Percentiles rank a stretch among this genome's conserved stretches.
These are phyloP conservation scores for Scotopteryx bipunctaria DNA, from an alignment of 2,888 invertebrate species.

Conservation along the genomic window DNA sequence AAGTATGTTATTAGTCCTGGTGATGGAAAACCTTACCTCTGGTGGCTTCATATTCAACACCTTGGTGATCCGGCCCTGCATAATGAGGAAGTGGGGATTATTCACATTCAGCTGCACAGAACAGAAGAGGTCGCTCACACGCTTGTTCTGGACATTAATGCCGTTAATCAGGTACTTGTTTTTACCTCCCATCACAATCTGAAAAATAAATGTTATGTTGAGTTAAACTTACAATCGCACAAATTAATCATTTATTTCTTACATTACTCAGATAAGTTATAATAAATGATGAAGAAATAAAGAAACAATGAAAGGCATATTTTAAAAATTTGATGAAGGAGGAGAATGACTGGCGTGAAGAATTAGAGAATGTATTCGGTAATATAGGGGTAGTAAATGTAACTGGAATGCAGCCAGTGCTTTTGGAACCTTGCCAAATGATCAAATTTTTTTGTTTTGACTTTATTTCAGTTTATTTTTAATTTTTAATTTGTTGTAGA, in stretches of 20 bases:
- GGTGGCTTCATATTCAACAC: slow-evolving; percentile 99
- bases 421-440: too few species aligned
- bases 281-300: too few species aligned
- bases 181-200: slow-evolving; percentile 93
- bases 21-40: slow-evolving; percentile 87
- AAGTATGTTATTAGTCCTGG: too few species aligned
- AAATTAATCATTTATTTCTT: too few species aligned
- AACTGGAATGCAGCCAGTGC: too few species aligned
- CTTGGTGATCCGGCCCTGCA: slow-evolving; percentile 99
- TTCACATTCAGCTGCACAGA: slow-evolving; percentile 99
- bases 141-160: slow-evolving; percentile 93
- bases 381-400: neutral
- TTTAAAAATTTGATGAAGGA: too few species aligned
- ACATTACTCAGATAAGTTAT: too few species aligned
- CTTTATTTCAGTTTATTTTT: too few species aligned
- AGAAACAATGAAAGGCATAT: too few species aligned
- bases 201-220: slow-evolving; percentile 27
- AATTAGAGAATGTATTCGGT: neutral
- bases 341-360: neutral
- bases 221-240: too few species aligned
- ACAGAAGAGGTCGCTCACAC: slow-evolving; percentile 97
- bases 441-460: too few species aligned
- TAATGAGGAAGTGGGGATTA: slow-evolving; percentile 99
- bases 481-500: too few species aligned
- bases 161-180: slow-evolving; percentile 98